These are phyloP conservation scores for Embiotoca jacksoni DNA, from an alignment of 2,113 vertebrate species.

Conservation along the genomic window DNA sequence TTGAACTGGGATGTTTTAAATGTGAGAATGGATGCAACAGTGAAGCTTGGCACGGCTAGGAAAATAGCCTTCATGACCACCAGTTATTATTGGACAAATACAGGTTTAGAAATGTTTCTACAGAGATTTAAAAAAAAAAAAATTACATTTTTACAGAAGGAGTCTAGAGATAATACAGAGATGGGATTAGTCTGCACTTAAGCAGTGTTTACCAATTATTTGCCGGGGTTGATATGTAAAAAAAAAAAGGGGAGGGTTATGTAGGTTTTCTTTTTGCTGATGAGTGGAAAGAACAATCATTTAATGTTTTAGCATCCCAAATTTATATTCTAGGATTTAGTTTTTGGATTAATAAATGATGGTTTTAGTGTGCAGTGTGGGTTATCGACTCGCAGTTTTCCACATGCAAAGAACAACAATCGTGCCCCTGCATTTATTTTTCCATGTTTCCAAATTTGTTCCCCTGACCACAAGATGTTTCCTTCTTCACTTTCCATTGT, in stretches of 20 bases:
- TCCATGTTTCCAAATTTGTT: no score
- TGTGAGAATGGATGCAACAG: constrained; percentile 20
- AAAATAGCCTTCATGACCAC: background rate
- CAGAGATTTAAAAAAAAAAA: no score
- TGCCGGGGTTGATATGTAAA: no score
- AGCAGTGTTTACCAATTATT: background rate
- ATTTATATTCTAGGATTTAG: no score
- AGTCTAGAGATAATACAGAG: background rate
- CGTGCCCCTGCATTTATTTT: background rate
- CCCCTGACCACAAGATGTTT: background rate
- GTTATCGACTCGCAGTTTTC: background rate
- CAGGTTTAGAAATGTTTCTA: background rate
- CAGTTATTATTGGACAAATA: background rate
- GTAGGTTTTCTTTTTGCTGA: background rate
- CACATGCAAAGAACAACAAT: no score
- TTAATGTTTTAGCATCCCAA: no score
- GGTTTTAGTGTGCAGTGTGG: background rate
- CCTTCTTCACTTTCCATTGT: background rate
- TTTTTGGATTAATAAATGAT: background rate
- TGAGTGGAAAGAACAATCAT: no score
- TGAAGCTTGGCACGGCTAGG: background rate
- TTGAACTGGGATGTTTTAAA: constrained; percentile 23
- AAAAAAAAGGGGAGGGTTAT: background rate
- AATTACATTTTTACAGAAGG: background rate
- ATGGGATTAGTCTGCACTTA: background rate